These are phyloP conservation scores for Lydus trimaculatus DNA, from an alignment of 2,888 invertebrate genomes.

Conservation along the genomic window DNA sequence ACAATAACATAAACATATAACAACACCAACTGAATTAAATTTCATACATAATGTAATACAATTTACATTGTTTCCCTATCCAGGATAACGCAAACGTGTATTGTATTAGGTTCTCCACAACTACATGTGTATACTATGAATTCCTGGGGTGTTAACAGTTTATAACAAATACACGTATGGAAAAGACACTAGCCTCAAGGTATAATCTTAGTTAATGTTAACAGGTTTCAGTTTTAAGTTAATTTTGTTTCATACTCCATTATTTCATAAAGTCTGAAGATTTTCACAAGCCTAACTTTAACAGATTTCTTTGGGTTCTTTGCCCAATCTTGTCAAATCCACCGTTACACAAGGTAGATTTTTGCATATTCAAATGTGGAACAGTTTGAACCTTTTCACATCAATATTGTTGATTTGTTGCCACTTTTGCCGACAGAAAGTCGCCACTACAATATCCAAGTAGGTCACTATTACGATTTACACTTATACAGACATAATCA, in stretches of 20 bases:
- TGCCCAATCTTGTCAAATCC: too few species aligned
- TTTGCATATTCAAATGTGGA: neutral
- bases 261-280: neutral
- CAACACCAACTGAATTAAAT: conserved; percentile 31
- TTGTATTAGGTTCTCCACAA: conserved; percentile 28
- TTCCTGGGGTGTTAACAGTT: neutral
- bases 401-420: neutral
- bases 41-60: conserved; percentile 34
- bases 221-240: neutral
- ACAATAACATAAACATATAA: conserved; percentile 10
- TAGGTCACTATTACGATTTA: neutral
- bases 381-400: neutral
- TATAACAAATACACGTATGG: neutral
- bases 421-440: neutral
- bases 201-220: neutral
- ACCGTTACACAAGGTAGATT: neutral
- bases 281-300: neutral
- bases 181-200: neutral
- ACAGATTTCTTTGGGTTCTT: too few species aligned
- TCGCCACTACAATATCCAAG: neutral
- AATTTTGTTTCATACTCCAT: neutral
- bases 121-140: neutral
- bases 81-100: conserved; percentile 21
- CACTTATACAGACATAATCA: neutral
- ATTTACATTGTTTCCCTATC: conserved; percentile 36